Percentiles rank a stretch among this genome's conserved stretches.
Conservation (phyloP, 2,797 vertebrate genomes). For the Aplochiton taeniatus region DNA sequence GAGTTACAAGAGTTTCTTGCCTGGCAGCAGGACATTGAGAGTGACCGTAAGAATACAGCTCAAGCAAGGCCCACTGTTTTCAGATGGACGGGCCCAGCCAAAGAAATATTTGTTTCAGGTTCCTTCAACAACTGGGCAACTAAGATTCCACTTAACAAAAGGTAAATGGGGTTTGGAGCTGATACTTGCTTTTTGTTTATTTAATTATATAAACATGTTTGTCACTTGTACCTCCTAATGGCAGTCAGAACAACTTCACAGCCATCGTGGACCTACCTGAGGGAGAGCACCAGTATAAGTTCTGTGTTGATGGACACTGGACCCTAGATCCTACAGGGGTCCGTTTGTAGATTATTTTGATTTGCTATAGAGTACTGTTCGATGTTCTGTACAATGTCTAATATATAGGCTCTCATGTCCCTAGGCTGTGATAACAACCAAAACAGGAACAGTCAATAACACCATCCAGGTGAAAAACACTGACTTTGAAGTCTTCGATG, state of each 20-base stretch:
- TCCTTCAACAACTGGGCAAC: constrained; percentile 96
- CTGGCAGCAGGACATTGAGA: constrained; percentile 92
- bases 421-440: constrained; percentile 88
- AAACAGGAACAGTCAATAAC: constrained; percentile 93
- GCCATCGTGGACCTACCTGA: constrained; percentile 94
- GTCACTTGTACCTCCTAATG: not conserved
- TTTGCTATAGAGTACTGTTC: not conserved
- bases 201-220: not conserved
- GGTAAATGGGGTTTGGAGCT: constrained; percentile 66
- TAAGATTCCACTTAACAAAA: constrained; percentile 94
- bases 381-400: not conserved
- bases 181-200: not conserved
- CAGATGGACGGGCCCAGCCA: constrained; percentile 87
- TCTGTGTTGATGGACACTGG: constrained; percentile 96
- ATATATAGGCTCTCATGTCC: not conserved
- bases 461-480: constrained; percentile 92
- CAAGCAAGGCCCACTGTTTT: constrained; percentile 91
- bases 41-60: constrained; percentile 78
- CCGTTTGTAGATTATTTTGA: constrained; percentile 24
- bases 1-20: constrained; percentile 93
- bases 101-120: constrained; percentile 92
- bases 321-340: constrained; percentile 92
- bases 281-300: constrained; percentile 98
- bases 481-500: constrained; percentile 97
- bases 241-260: constrained; percentile 94